Base-by-base conservation (phyloP, 2,888 invertebrate genomes). In the Pachycephus smyrnensis region DNA sequence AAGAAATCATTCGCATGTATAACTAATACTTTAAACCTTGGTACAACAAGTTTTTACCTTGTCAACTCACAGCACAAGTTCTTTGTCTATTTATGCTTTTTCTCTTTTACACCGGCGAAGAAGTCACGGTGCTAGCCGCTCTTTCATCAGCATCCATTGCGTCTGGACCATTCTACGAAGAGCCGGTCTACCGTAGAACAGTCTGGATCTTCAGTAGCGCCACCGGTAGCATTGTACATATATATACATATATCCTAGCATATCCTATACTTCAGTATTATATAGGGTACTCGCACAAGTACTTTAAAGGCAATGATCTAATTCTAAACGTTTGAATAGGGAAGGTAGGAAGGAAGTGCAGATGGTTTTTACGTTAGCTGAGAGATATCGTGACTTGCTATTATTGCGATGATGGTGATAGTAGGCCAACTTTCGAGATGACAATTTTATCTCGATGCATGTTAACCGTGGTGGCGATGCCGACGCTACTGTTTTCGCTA, bases 351-450 rank as follows among this genome's bases (percentile, higher is more conserved):
- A 74, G 74, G 74, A 74, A 36, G 74, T 11, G 33, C 74, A 12
- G n/a, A 36, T 11, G 23, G 23, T 74, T 33, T 74, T 74, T 74
- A 30, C 74, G 33, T 74, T 74, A 74, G 30, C 30, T 9, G 33
- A 23, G 74, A 77, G 73, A 73, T 31, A 32, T 31, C 76, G 80
- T 79, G 75, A 82, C 79, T 81, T 84, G 84, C 86, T 88, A 86
- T 86, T 87, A 89, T 87, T 84, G 84, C 84, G 83, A 85, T 80
- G 79, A 82, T 81, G 85, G 87, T 84, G 88, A 88, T 88, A 89
- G 89, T 89, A 89, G 89, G 89, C 87, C 88, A 86, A 88, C 88
- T 88, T 89, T 89, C 89, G 85, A 88, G 88, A 88, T 88, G 88
- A 87, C 87, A 88, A 85, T 87, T 87, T 88, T 88, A 87, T 87